These are phyloP conservation scores for Aleiodes leptofemur DNA, from an alignment of 2,888 invertebrate genomes.

Conservation along the genomic window DNA sequence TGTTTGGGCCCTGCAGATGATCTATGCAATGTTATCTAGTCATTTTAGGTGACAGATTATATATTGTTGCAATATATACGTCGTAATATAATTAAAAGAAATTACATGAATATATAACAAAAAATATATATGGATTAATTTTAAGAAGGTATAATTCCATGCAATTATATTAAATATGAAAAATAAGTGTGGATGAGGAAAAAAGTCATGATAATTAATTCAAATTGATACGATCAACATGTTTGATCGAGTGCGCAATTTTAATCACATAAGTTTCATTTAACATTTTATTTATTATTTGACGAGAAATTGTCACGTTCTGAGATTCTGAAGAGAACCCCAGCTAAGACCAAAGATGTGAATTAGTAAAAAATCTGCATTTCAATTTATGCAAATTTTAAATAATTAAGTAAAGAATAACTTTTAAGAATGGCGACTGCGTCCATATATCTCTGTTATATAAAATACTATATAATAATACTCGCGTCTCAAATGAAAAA, in stretches of 20 bases:
- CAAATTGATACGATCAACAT: constrained; percentile 26
- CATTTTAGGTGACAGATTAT: constrained; percentile 54
- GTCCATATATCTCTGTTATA: constrained; percentile 35
- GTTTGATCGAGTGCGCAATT: constrained; percentile 13
- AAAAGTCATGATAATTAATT: constrained; percentile 27
- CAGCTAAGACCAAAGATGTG: constrained; percentile 58
- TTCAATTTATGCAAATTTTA: constrained; percentile 37
- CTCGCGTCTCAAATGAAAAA: constrained; percentile 46
- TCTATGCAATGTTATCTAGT: constrained; percentile 67
- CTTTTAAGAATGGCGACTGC: constrained; percentile 19
- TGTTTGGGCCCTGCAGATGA: constrained; percentile 64
- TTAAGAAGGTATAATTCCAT: constrained; percentile 38
- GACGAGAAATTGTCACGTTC: constrained; percentile 54
- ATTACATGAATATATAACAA: not conserved
- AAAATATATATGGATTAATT: constrained; percentile 35
- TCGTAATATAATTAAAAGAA: constrained; percentile 34
- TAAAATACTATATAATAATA: constrained; percentile 39
- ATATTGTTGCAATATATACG: constrained; percentile 49
- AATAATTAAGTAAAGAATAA: constrained; percentile 29
- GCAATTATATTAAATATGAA: constrained; percentile 21
- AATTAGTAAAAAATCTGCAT: constrained; percentile 39
- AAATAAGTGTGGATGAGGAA: constrained; percentile 18
- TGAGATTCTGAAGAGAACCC: constrained; percentile 56
- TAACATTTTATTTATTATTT: constrained; percentile 49
- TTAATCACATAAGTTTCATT: constrained; percentile 51